Conservation (phyloP, 2,888 invertebrate species). For the Hydropsyche betteni region DNA sequence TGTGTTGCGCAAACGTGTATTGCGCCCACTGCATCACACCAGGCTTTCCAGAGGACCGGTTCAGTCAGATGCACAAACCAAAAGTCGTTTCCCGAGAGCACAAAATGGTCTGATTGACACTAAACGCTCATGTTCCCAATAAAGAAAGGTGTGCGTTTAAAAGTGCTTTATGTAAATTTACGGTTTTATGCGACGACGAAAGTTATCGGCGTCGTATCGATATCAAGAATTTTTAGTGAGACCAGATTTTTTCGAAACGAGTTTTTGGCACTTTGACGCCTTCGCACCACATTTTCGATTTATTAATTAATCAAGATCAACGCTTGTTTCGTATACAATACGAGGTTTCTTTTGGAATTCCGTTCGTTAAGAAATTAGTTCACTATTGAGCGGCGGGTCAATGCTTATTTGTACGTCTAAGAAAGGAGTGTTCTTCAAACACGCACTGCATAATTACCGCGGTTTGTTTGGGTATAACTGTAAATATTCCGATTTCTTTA, state of each 20-base stretch:
- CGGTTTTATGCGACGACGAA: not conserved
- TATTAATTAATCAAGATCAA: not conserved
- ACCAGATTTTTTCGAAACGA: not conserved
- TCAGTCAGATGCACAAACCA: constrained; percentile 21
- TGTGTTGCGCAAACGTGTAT: constrained; percentile 9
- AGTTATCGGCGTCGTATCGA: not conserved
- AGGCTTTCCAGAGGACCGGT: constrained; percentile 24
- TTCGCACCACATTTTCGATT: not conserved
- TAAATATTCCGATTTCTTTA: no score
- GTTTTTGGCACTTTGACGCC: not conserved
- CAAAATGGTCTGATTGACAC: constrained; percentile 29
- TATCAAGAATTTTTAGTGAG: not conserved
- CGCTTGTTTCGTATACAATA: no score
- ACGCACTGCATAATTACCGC: no score
- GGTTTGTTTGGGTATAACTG: no score
- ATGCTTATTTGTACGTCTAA: no score
- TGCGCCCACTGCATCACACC: constrained; percentile 29
- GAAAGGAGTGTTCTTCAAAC: no score
- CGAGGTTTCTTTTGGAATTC: no score
- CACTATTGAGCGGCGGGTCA: no score
- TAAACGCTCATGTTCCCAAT: constrained; percentile 20
- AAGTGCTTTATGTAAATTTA: not conserved
- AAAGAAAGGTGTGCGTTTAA: constrained; percentile 20
- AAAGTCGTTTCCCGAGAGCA: constrained; percentile 17
- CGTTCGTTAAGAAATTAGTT: no score